Evolutionary conservation across 2,888 invertebrate genomes (phyloP), one percentile per base, ranked within the genome.

Genomic region (Pterobdella sp.): DNA sequence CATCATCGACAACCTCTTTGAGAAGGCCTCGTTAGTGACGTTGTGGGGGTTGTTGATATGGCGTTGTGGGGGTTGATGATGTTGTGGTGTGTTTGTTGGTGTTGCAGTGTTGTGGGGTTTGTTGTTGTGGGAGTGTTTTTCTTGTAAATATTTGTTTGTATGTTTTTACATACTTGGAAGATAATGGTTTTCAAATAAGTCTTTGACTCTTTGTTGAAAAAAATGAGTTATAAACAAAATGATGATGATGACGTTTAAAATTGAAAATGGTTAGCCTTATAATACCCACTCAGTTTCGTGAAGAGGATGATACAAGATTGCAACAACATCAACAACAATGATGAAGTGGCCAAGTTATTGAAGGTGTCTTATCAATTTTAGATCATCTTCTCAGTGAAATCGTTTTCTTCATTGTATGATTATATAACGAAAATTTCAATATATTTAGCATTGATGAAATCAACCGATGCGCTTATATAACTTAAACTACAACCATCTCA

Each of bases 291-390:
- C 79, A 90, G 90, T 68, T 82, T 82, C 82, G 90, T 95, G 81
- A 96, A 96, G 84, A 95, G 95, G 84, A 86, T 96, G 64, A 92
- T 95, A 26, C 95, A 95, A 84, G 95, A 96, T 81, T 91, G 92
- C 66, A 93, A 92, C 84, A 89, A 90, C 64, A 91, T 92, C 66
- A 93, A 92, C 84, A 89, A 90, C 64, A 91, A 92, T 68, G 95
- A 96, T 77, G 95, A 96, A 78, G 91, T 92, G 1, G 88, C 93
- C 65, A 90, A 92, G 81, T 85, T 96, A 75, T 85, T 96, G 66
- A 81, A 81, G 79, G 84, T 84, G 64, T 26, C 14, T 35, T 1
- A 7, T 52, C 32, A 18, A 1, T 49, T 18, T 18, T 18, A 18
- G n/a, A 49, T 49, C 52, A n/a, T 18, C 22, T 37, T 34, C 18